Conservation (phyloP, 1,140 invertebrate genomes). For the Nylanderia fulva region DNA sequence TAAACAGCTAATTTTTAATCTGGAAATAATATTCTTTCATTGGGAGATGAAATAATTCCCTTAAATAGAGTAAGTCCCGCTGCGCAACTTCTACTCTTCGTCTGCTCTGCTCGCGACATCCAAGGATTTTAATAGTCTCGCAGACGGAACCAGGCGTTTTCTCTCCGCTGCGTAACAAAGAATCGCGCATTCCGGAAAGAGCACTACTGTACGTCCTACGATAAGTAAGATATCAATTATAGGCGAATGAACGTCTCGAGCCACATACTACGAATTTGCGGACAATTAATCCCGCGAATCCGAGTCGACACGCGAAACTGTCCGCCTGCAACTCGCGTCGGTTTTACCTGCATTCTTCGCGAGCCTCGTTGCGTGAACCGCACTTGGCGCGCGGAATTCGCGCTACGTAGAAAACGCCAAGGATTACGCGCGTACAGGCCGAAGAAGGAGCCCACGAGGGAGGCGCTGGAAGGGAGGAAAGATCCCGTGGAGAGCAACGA, state of each 20-base stretch:
- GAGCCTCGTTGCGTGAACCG: slow-evolving; percentile 69
- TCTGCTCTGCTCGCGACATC: background rate
- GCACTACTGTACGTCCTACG: background rate
- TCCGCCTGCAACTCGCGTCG: slow-evolving; percentile 7
- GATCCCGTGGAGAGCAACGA: slow-evolving; percentile 48
- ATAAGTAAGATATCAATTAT: slow-evolving; percentile 72
- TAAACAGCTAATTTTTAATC: background rate
- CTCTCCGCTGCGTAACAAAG: background rate
- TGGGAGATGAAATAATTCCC: too few relatives aligned
- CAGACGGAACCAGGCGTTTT: background rate
- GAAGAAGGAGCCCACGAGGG: slow-evolving; percentile 44
- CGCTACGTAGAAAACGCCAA: slow-evolving; percentile 39
- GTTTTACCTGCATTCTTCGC: slow-evolving; percentile 70
- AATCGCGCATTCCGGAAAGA: background rate
- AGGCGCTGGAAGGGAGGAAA: slow-evolving; percentile 29
- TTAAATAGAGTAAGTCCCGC: too few relatives aligned
- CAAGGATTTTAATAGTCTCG: slow-evolving; percentile 17
- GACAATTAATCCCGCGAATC: slow-evolving; percentile 42
- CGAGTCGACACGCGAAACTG: slow-evolving; percentile 17
- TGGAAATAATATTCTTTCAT: background rate
- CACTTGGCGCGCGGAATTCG: slow-evolving; percentile 64
- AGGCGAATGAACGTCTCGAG: slow-evolving; percentile 18
- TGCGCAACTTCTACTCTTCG: background rate
- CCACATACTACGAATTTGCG: slow-evolving; percentile 69
- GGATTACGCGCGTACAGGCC: slow-evolving; percentile 6